Evolutionary conservation across 2,113 vertebrate species (phyloP).

Genomic region (Poecilia latipinna): DNA sequence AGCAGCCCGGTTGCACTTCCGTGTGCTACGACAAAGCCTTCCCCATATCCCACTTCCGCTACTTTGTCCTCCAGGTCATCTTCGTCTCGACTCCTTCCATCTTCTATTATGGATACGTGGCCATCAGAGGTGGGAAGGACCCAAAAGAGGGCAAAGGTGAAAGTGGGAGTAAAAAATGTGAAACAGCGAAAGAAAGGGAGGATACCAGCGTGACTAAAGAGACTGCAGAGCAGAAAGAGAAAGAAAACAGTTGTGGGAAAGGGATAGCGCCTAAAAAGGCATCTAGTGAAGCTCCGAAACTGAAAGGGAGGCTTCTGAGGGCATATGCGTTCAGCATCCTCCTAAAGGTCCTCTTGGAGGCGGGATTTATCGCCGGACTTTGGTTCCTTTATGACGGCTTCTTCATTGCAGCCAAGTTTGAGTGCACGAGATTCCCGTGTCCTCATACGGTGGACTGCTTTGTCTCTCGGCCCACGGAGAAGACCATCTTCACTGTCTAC

Average conservation of each 20-base stretch:
- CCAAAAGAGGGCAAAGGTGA: slow-evolving; percentile 70
- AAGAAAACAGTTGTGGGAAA: slow-evolving; percentile 24
- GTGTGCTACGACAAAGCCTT: slow-evolving; percentile 96
- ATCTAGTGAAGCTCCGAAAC: slow-evolving; percentile 40
- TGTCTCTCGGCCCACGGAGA: slow-evolving; percentile 95
- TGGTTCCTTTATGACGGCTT: slow-evolving; percentile 92
- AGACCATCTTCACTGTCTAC: slow-evolving; percentile 96
- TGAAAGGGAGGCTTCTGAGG: slow-evolving; percentile 86
- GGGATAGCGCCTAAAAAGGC: slow-evolving; percentile 7
- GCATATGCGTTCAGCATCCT: slow-evolving; percentile 88
- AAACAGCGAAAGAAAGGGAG: slow-evolving; percentile 45
- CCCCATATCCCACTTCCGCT: slow-evolving; percentile 96
- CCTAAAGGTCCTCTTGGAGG: slow-evolving; percentile 88
- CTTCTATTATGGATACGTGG: slow-evolving; percentile 92
- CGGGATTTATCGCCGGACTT: slow-evolving; percentile 88
- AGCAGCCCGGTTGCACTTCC: slow-evolving; percentile 89
- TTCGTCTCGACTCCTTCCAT: slow-evolving; percentile 95
- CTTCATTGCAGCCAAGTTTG: slow-evolving; percentile 83
- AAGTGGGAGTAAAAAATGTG: slow-evolving; percentile 48
- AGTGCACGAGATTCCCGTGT: slow-evolving; percentile 86
- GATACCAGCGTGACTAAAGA: slow-evolving; percentile 61
- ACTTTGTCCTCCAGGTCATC: slow-evolving; percentile 96
- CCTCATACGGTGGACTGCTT: slow-evolving; percentile 93
- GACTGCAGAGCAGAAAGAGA: slow-evolving; percentile 37
- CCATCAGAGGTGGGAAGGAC: slow-evolving; percentile 78